These are phyloP conservation scores for Melolontha melolontha DNA, from an alignment of 2,888 invertebrate genomes.

Conservation along the genomic window DNA sequence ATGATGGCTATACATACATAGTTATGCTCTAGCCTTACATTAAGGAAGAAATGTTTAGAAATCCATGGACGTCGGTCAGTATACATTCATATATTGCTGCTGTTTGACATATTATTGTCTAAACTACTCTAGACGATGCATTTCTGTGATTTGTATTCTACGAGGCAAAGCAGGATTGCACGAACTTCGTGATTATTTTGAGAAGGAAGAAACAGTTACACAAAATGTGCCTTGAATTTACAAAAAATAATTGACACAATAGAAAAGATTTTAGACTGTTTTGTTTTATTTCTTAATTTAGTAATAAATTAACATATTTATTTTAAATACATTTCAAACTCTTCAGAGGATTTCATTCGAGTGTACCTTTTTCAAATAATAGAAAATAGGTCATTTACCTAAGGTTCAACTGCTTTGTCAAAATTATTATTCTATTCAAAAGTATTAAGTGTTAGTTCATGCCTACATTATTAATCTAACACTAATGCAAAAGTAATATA, in stretches of 20 bases:
- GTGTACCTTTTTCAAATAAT: too few relatives aligned
- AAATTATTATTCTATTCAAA: too few relatives aligned
- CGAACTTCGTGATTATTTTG: constrained; percentile 33
- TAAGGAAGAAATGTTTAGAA: background rate
- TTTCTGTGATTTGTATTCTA: constrained; percentile 28
- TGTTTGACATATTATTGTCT: background rate
- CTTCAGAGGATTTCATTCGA: too few relatives aligned
- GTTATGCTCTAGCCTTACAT: background rate
- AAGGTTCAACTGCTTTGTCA: too few relatives aligned
- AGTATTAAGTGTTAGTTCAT: too few relatives aligned
- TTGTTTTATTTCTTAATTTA: too few relatives aligned
- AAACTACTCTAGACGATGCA: background rate
- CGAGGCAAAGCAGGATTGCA: constrained; percentile 2
- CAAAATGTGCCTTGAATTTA: background rate
- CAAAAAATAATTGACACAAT: constrained; percentile 6
- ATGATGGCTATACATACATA: constrained; percentile 42
- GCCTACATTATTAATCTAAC: too few relatives aligned
- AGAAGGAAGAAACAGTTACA: constrained; percentile 23
- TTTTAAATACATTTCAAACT: too few relatives aligned
- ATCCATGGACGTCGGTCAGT: background rate
- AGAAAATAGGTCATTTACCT: too few relatives aligned
- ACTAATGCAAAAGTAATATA: too few relatives aligned
- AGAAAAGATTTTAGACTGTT: background rate
- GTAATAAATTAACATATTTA: too few relatives aligned
- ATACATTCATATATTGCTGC: background rate